Evolutionary conservation across 2,888 invertebrate genomes (phyloP).

Genomic region (Electrophaes corylata): DNA sequence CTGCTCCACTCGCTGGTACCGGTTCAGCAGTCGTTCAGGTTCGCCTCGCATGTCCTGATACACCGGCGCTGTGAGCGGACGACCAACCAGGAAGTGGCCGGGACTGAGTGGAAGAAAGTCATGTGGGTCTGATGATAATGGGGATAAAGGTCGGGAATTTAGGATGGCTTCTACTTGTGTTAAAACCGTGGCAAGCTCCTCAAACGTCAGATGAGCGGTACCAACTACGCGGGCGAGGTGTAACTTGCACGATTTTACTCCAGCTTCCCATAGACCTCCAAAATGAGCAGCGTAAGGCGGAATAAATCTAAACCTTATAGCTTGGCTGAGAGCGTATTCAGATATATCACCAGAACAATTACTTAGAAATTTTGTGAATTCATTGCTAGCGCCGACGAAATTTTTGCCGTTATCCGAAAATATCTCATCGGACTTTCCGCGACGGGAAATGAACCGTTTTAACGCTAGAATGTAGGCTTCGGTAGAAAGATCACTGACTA

Average conservation of each 20-base stretch:
- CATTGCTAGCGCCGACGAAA: neutral
- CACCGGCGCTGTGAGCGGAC: too few relatives aligned
- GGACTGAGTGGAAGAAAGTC: neutral
- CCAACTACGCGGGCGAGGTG: neutral
- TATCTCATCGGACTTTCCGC: too few relatives aligned
- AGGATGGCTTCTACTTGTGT: neutral
- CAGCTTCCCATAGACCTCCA: too few relatives aligned
- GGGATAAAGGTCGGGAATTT: neutral
- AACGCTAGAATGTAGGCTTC: neutral
- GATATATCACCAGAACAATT: neutral
- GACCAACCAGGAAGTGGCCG: neutral
- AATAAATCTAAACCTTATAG: neutral
- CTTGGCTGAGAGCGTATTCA: neutral
- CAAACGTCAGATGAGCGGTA: neutral
- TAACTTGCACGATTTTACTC: too few relatives aligned
- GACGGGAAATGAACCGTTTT: neutral
- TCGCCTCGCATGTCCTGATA: neutral
- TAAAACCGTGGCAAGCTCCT: neutral
- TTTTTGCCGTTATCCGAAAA: neutral
- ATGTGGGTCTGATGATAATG: neutral
- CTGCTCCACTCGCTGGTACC: neutral
- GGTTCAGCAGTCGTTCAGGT: neutral
- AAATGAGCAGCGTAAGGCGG: neutral
- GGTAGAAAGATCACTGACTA: neutral
- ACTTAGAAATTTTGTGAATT: neutral